Base-by-base conservation (phyloP, 2,888 invertebrate genomes). In the Pristionchus arcanus region DNA sequence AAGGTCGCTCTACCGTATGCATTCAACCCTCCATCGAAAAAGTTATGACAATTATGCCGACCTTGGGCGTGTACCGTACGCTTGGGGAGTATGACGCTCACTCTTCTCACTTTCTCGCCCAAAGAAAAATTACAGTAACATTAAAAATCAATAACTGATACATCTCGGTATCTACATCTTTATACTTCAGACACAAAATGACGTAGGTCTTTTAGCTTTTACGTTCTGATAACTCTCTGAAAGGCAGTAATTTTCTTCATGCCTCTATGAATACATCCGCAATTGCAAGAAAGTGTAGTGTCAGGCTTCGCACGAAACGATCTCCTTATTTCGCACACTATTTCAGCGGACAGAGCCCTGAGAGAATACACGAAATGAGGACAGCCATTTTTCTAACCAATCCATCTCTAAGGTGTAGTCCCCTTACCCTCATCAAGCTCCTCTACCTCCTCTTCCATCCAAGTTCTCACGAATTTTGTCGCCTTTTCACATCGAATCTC, bases 1-100 rank as follows among this genome's bases (percentile, higher is more conserved):
- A 81, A 81, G 81, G 81, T 28, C 81, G 28, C n/a, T 53, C 66
- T 66, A 85, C 85, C 59, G 85, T 85, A 85, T 63, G 55, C 55
- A 16, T 55, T 21, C 5, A 7, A 11, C 55, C 4, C 55, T 55
- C 55, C 4, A 16, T 4, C 21, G 2, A 37, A 63, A 63, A 25
- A 25, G 66, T 59, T 59, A 59, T n/a, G 63, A 66, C 34, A 37
- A 63, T 85, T 55, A 66, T 85, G 59, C 19, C 49, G 66, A 37
- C 66, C 85, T 85, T 59, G 85, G 31, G 55, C 63, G 34, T 9
- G 21, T 66, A 85, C 59, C 63, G 66, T 63, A 85, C 28, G 13
- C 63, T 63, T 28, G 68, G 28, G 68, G 28, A 66, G 63, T 2
- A 7, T 4, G 55, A 19, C 19, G 21, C 37, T 55, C 53, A 4